A percentile compares a stretch with the other conserved stretches of the same genome.
phyloP scores from a whole-genome alignment of 1,140 invertebrate genomes.

The Nasonia giraulti region DNA sequence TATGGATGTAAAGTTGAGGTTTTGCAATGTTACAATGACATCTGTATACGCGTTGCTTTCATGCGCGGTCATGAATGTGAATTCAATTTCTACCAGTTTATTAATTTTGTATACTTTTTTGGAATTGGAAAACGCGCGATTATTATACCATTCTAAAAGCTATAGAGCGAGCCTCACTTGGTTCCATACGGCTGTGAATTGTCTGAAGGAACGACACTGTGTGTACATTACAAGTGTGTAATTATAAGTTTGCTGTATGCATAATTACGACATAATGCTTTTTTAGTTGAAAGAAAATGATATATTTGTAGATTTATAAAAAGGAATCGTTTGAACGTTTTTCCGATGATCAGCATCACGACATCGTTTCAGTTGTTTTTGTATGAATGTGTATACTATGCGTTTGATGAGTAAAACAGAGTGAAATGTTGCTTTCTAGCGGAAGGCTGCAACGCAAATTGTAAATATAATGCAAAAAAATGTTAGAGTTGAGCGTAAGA shows the following conservation, averaged over 20 bases:
- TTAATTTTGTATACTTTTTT: neutral
- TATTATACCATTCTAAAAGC: neutral
- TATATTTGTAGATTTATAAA: constrained; percentile 32
- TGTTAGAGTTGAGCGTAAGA: constrained; percentile 9
- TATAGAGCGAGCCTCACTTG: constrained; percentile 48
- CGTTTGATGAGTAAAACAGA: neutral
- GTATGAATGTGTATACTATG: constrained; percentile 26
- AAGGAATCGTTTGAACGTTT: constrained; percentile 20
- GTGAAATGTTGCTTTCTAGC: constrained; percentile 22
- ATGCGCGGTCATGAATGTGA: neutral
- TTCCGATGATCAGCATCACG: constrained; percentile 34
- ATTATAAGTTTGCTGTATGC: constrained; percentile 42
- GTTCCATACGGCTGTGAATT: constrained; percentile 73
- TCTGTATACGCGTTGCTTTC: neutral
- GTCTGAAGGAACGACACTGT: constrained; percentile 63
- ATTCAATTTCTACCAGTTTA: neutral
- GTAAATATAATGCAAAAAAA: constrained; percentile 47
- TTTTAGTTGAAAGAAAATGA: constrained; percentile 31
- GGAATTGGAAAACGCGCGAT: neutral
- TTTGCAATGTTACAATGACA: constrained; percentile 30
- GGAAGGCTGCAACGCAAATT: constrained; percentile 15
- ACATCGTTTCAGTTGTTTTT: constrained; percentile 33
- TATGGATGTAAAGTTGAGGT: constrained; percentile 48
- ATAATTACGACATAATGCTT: constrained; percentile 26
- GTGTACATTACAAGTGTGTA: constrained; percentile 66